Percentiles rank a stretch among this genome's conserved stretches.
phyloP scores from a whole-genome alignment of 2,113 vertebrate species.

The Microcebus tavaratra region DNA sequence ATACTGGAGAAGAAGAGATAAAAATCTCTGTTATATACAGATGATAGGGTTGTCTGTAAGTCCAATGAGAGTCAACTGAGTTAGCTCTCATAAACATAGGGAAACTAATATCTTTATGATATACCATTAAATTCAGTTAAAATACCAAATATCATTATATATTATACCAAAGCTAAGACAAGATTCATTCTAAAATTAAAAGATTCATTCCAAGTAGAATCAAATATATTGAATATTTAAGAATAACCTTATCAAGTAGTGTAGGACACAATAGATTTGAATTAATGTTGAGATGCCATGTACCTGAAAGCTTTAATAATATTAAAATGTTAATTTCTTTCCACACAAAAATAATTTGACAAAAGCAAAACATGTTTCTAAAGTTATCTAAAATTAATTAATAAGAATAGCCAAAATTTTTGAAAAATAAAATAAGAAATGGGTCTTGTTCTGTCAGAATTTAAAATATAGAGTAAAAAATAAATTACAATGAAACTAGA shows the following conservation, averaged over 20 bases:
- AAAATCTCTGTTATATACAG: neutral
- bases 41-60: neutral
- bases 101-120: neutral
- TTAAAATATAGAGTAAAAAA: neutral
- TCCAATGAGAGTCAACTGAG: neutral
- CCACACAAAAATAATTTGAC: neutral
- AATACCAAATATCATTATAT: neutral
- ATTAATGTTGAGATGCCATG: neutral
- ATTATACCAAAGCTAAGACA: no score
- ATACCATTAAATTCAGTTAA: neutral
- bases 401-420: neutral
- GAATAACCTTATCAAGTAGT: constrained; percentile 21
- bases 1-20: neutral
- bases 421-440: constrained; percentile 6
- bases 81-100: neutral
- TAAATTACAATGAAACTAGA: neutral
- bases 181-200: neutral
- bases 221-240: neutral
- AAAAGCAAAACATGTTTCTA: neutral
- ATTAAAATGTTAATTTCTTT: neutral
- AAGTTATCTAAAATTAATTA: constrained; percentile 14
- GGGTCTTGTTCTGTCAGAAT: neutral
- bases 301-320: neutral
- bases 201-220: neutral
- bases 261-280: neutral